A percentile compares a stretch with the other conserved stretches of the same genome.
These are phyloP conservation scores for Chrysolina americana DNA, from an alignment of 2,888 invertebrate species.

Conservation along the genomic window DNA sequence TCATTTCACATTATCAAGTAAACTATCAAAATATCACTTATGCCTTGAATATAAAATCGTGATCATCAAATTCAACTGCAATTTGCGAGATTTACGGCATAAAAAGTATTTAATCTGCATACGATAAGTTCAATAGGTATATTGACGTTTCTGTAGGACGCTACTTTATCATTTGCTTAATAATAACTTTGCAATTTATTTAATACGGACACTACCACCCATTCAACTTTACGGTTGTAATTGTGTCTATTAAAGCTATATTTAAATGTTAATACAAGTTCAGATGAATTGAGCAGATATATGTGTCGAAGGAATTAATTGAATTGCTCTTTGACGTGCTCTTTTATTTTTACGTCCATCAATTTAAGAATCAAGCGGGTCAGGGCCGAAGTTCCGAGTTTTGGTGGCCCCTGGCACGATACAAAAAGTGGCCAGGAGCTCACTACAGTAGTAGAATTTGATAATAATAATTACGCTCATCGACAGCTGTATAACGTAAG, in stretches of 20 bases:
- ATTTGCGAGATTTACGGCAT: background rate
- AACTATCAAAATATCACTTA: too few relatives aligned
- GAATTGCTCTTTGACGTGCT: background rate
- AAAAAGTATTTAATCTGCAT: background rate
- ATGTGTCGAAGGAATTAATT: slow-evolving; percentile 1
- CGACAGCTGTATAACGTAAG: too few relatives aligned
- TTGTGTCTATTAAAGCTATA: background rate
- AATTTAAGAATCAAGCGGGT: background rate
- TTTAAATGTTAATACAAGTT: slow-evolving; percentile 11
- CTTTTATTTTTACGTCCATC: slow-evolving; percentile 3
- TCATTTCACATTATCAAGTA: too few relatives aligned
- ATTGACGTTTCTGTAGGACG: background rate
- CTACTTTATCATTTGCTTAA: background rate
- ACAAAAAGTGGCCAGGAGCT: too few relatives aligned
- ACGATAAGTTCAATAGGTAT: too few relatives aligned
- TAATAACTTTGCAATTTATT: background rate
- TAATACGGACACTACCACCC: background rate
- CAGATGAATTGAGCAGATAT: slow-evolving; percentile 1
- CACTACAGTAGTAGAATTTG: too few relatives aligned
- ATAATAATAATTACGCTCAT: too few relatives aligned
- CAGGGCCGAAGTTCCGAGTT: background rate
- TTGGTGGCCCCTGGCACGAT: background rate
- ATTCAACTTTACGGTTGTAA: slow-evolving; percentile 3
- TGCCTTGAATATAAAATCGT: too few relatives aligned
- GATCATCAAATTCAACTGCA: too few relatives aligned